Evolutionary conservation across 1,140 invertebrate genomes (phyloP), one percentile per base, ranked within the genome.

Genomic region (Drosophila kurseongensis): DNA sequence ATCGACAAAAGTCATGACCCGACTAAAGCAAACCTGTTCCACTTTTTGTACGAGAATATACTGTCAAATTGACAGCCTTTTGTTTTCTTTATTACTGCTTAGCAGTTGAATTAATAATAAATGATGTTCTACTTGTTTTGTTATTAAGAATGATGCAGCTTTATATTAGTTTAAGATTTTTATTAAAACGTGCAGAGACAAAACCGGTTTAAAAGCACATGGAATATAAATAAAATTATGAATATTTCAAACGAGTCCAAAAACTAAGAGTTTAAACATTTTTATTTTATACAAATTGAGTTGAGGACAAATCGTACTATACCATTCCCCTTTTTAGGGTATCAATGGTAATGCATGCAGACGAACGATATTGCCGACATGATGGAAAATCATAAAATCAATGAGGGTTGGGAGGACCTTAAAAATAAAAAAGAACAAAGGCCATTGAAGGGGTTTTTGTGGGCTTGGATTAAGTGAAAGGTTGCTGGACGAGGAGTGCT

Each of bases 321-420:
- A 12, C 10, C 7, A 35, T 12, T n/a, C 27, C 12, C 35, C 18
- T 5, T 13, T 13, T 2, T 18, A 72, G 68, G 12, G 66, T 71
- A 72, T 50, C 1, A n/a, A 18, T 18, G n/a, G 23, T 29, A 57
- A 41, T 68, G 42, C 62, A 56, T 41, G 50, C 42, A 47, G 61
- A 16, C 14, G 40, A 48, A 44, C 55, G 35, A 59, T 42, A 60
- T 50, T 66, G 63, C 29, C 5, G 42, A 38, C 35, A 58, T 57
- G 32, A 58, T 80, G 62, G 47, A 45, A 73, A 79, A 77, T 66
- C 78, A 78, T 65, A 66, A 81, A 81, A 82, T 82, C 80, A 74
- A 78, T 63, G 48, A 59, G 47, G 38, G 45, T 27, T 38, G 40
- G 6, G 29, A 16, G 45, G 29, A 71, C 44, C 29, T 38, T 9